phyloP scores from a whole-genome alignment of 2,113 vertebrate species.

The Peromyscus californicus region DNA sequence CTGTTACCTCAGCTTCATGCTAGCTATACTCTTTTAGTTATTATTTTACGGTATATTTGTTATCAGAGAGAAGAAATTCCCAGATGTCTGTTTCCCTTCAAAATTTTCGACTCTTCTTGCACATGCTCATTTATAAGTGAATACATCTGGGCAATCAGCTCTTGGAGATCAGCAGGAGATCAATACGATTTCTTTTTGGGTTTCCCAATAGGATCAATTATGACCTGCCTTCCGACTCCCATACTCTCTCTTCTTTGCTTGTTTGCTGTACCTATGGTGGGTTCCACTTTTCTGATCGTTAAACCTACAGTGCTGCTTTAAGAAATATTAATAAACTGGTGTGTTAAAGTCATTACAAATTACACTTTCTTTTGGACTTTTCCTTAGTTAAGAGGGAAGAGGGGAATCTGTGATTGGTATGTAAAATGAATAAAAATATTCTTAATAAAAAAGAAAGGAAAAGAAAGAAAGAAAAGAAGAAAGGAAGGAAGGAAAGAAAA shows the following conservation, averaged over 20 bases:
- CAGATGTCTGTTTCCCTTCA: background rate
- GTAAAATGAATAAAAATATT: no score
- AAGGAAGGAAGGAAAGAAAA: no score
- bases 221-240: no score
- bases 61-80: background rate
- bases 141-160: background rate
- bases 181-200: background rate
- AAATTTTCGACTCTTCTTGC: background rate
- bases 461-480: no score
- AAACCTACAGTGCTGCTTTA: background rate
- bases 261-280: background rate
- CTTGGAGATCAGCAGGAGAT: background rate
- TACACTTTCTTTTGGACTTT: slow-evolving; percentile 5
- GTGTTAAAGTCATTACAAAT: slow-evolving; percentile 2
- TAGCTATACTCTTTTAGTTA: background rate
- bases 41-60: background rate
- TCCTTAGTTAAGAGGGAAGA: background rate
- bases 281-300: background rate
- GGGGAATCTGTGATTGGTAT: no score
- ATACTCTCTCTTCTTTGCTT: background rate
- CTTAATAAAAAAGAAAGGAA: no score
- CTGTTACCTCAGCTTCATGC: background rate
- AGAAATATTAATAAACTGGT: background rate
- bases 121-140: background rate
- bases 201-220: background rate